Evolutionary conservation across 2,113 vertebrate genomes (phyloP).

Genomic region (Chascanopsetta lugubris): DNA sequence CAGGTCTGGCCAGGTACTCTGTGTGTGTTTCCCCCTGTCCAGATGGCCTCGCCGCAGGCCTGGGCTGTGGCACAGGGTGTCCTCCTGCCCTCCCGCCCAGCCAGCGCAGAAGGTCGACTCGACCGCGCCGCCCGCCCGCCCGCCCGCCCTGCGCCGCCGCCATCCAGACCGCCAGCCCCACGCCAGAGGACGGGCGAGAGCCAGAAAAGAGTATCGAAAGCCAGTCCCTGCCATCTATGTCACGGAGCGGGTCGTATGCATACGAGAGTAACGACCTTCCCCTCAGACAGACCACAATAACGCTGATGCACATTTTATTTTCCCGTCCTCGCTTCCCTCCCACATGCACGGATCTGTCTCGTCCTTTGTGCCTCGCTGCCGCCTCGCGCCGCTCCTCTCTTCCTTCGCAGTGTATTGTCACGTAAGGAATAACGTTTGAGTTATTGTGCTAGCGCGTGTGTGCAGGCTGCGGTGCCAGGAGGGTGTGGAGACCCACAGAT

Average conservation of each 20-base stretch:
- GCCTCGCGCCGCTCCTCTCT: constrained; percentile 8
- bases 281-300: constrained; percentile 20
- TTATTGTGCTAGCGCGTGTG: constrained; percentile 16
- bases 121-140: constrained; percentile 60
- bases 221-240: constrained; percentile 34
- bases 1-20: constrained; percentile 78
- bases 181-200: constrained; percentile 48
- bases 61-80: constrained; percentile 69
- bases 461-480: constrained; percentile 72
- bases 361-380: neutral
- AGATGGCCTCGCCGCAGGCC: constrained; percentile 77
- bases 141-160: constrained; percentile 44
- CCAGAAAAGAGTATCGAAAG: constrained; percentile 44
- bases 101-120: constrained; percentile 77
- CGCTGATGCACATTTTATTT: neutral
- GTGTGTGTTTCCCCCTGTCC: constrained; percentile 80
- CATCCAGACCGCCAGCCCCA: constrained; percentile 55
- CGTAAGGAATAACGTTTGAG: constrained; percentile 4
- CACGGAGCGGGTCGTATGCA: constrained; percentile 24
- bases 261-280: constrained; percentile 30
- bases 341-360: neutral
- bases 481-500: constrained; percentile 83
- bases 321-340: neutral
- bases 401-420: constrained; percentile 11
- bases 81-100: constrained; percentile 77